A percentile compares a stretch with the other conserved stretches of the same genome.
These are phyloP conservation scores for Drosophila maculinotata DNA, from an alignment of 2,888 invertebrate genomes.

Conservation along the genomic window DNA sequence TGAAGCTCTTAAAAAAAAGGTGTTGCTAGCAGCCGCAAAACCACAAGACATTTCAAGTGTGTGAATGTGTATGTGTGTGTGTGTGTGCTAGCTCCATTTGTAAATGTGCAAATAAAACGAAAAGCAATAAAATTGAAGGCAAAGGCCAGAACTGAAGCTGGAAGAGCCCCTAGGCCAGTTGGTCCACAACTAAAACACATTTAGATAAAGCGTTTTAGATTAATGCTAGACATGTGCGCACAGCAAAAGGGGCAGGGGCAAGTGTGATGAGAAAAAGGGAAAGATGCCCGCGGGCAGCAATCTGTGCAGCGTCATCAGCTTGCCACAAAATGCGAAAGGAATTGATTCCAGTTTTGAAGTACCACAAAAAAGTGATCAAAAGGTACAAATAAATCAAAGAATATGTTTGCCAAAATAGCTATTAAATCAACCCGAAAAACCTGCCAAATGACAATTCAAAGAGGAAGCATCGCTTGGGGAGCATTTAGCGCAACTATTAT, in stretches of 20 bases:
- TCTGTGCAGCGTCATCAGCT: slow-evolving; percentile 77
- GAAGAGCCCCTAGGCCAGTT: slow-evolving; percentile 33
- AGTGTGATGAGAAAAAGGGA: no score
- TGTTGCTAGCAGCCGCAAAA: slow-evolving; percentile 46
- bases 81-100: slow-evolving; percentile 60
- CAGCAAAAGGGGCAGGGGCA: not conserved
- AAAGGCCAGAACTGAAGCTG: slow-evolving; percentile 15
- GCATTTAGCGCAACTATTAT: slow-evolving; percentile 56
- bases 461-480: slow-evolving; percentile 49
- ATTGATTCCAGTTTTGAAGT: slow-evolving; percentile 52
- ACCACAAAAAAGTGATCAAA: slow-evolving; percentile 11
- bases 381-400: slow-evolving; percentile 66
- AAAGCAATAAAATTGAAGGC: slow-evolving; percentile 68
- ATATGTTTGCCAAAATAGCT: slow-evolving; percentile 43
- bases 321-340: slow-evolving; percentile 41
- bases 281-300: slow-evolving; percentile 58
- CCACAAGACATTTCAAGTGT: slow-evolving; percentile 48
- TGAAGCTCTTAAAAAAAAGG: slow-evolving; percentile 54
- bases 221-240: slow-evolving; percentile 57
- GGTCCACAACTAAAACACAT: slow-evolving; percentile 54
- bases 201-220: slow-evolving; percentile 80
- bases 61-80: slow-evolving; percentile 25
- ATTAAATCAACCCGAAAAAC: slow-evolving; percentile 42
- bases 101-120: slow-evolving; percentile 78
- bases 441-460: slow-evolving; percentile 63